Base-by-base conservation (phyloP, 1,140 invertebrate species). In the Philotrypesis tridentata region DNA sequence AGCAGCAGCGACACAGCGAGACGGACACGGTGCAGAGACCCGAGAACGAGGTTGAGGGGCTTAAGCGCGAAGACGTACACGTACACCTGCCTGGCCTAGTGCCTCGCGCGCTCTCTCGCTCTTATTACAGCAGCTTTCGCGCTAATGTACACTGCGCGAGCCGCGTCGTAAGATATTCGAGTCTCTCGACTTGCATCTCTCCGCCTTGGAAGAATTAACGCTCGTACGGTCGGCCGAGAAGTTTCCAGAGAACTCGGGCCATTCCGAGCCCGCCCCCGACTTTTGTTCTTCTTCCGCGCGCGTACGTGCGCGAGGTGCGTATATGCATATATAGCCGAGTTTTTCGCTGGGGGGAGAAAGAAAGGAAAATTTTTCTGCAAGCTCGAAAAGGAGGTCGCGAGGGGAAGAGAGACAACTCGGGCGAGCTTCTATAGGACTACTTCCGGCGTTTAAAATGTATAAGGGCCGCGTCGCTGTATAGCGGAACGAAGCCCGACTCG, bases 141-240 rank as follows among this genome's bases (percentile, higher is more conserved):
- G n/a, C 33, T 80, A 63, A 65, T 63, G 14, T 43, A 76, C 48
- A 55, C 48, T 77, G 60, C 23, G 37, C n/a, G n/a, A n/a, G n/a
- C 63, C 55, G 43, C 55, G 31, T 76, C 55, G 31, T 76, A 83
- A 80, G 77, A 86, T 84, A 82, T 82, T 86, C 63, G 80, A 84
- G 63, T 23, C 67, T 72, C 43, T 43, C 71, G 72, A 72, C 63
- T 78, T 68, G 67, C 70, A 72, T 17, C 7, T 17, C 21, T 55
- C 17, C 55, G 33, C 31, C 25, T 27, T 77, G 72, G 71, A 86
- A n/a, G n/a, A 85, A 84, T 85, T 84, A 86, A 85, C 79, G 78
- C 83, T 60, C 80, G 25, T n/a, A n/a, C n/a, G n/a, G 60, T 23
- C 12, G 25, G 17, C n/a, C 43, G 60, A 25, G 33, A 77, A 67